These are phyloP conservation scores for Sitta europaea DNA, from an alignment of 2,113 vertebrate genomes.

Conservation along the genomic window DNA sequence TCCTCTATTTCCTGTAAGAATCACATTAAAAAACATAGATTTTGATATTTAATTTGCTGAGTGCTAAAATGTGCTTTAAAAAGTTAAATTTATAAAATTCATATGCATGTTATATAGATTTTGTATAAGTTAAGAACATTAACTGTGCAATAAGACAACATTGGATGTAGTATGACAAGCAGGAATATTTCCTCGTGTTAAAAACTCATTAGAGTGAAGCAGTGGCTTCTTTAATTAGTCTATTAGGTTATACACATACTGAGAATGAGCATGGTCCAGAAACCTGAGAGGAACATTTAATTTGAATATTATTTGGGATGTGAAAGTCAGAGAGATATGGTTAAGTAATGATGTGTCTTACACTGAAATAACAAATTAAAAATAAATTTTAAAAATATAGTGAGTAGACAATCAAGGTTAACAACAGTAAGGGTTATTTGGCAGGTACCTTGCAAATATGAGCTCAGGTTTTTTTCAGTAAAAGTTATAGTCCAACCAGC, in stretches of 20 bases:
- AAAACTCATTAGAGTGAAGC: background rate
- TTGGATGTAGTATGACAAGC: background rate
- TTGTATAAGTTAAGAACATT: background rate
- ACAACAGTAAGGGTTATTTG: background rate
- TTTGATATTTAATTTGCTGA: background rate
- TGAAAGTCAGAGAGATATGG: background rate
- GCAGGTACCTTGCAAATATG: background rate
- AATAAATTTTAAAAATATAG: background rate
- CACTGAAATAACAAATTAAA: background rate
- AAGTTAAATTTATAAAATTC: background rate
- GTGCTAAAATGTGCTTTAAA: background rate
- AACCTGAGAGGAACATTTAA: background rate
- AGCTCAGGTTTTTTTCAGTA: background rate
- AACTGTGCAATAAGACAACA: background rate
- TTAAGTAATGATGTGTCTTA: background rate
- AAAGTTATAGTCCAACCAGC: background rate
- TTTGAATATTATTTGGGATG: background rate
- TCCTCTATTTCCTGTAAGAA: background rate
- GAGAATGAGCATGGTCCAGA: background rate
- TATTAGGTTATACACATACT: background rate
- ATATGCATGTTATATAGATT: background rate
- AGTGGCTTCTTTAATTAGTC: background rate
- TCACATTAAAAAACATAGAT: background rate
- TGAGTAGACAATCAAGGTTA: background rate
- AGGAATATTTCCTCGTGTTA: background rate